A percentile compares a stretch with the other conserved stretches of the same genome.
These are phyloP conservation scores for Sylvilagus bachmani DNA, from an alignment of 2,113 vertebrate species.

Conservation along the genomic window DNA sequence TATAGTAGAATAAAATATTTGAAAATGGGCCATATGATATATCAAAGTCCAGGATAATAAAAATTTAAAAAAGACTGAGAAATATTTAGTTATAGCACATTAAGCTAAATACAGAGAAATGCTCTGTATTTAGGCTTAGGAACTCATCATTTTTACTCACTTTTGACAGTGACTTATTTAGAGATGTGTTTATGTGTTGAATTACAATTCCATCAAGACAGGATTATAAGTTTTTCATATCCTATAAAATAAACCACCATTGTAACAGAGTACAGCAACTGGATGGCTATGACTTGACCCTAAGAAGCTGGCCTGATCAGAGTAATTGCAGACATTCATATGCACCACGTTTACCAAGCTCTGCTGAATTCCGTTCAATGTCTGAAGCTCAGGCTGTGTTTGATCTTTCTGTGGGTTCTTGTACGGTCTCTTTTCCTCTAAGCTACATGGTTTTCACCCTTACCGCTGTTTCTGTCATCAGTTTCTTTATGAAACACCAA, in stretches of 20 bases:
- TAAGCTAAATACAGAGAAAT: not conserved
- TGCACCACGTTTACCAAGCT: not conserved
- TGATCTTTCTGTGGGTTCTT: slow-evolving; percentile 65
- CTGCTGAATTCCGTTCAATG: not conserved
- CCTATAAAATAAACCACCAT: not conserved
- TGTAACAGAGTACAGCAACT: not conserved
- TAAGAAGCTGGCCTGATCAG: not conserved
- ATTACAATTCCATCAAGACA: slow-evolving; percentile 28
- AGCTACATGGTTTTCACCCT: slow-evolving; percentile 67
- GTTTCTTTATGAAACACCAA: slow-evolving; percentile 79
- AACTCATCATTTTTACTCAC: slow-evolving; percentile 26
- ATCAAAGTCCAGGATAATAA: not conserved
- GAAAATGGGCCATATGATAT: slow-evolving; percentile 9
- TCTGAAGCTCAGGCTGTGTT: slow-evolving; percentile 38
- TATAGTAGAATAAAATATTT: slow-evolving; percentile 13
- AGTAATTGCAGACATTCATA: not conserved
- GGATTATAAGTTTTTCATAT: not conserved
- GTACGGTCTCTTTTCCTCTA: not conserved
- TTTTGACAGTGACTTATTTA: not conserved
- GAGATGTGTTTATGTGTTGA: not conserved
- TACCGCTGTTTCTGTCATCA: slow-evolving; percentile 71
- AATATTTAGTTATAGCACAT: not conserved
- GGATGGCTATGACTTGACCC: not conserved
- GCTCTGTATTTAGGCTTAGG: not conserved
- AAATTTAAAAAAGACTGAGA: not conserved